A percentile compares a stretch with the other conserved stretches of the same genome.
Conservation (phyloP, 2,888 invertebrate genomes). For the Spodoptera picta region DNA sequence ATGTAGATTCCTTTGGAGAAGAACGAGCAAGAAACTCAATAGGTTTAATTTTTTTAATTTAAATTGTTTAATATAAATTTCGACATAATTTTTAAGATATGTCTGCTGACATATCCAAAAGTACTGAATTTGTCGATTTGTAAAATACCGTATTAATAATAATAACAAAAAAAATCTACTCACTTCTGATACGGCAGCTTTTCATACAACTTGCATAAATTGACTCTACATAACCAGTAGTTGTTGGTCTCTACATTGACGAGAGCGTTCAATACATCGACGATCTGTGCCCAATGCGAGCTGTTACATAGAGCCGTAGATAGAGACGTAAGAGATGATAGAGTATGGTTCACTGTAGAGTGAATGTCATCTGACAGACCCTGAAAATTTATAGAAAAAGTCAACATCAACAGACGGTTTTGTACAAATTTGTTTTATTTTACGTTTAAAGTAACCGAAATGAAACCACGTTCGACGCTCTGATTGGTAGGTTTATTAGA, state of each 20-base stretch:
- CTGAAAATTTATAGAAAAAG: slow-evolving; percentile 72
- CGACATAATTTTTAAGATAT: no score
- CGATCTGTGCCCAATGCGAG: slow-evolving; percentile 86
- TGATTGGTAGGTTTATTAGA: no score
- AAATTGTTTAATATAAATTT: no score
- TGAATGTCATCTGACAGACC: slow-evolving; percentile 93
- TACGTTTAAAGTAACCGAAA: no score
- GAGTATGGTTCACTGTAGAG: slow-evolving; percentile 92
- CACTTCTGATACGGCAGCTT: slow-evolving; percentile 80
- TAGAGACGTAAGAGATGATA: slow-evolving; percentile 90
- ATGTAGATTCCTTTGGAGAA: no score
- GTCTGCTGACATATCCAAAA: no score
- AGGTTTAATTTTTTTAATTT: no score
- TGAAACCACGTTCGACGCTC: no score
- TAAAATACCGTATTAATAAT: neutral
- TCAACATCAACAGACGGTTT: no score
- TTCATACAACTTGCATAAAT: slow-evolving; percentile 79
- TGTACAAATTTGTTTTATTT: no score
- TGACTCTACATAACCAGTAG: slow-evolving; percentile 95
- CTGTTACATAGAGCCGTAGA: slow-evolving; percentile 90
- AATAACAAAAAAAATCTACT: slow-evolving; percentile 49
- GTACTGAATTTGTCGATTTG: no score
- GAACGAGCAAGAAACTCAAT: no score
- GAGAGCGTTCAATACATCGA: slow-evolving; percentile 89
- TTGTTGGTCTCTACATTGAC: slow-evolving; percentile 91